Evolutionary conservation across 2,113 vertebrate genomes (phyloP).

Genomic region (Megaceryle maxima): DNA sequence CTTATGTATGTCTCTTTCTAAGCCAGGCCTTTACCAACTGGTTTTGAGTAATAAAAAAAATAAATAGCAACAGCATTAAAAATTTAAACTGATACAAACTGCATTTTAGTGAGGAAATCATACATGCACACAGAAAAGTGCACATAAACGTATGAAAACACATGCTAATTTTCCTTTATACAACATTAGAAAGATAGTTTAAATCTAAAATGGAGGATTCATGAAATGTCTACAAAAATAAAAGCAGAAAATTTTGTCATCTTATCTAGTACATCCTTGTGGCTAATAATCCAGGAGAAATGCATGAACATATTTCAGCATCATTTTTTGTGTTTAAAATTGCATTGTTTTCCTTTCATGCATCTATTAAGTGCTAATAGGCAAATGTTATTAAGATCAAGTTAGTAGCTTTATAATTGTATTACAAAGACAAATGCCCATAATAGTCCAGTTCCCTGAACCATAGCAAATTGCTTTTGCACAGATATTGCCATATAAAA

Average conservation of each 20-base stretch:
- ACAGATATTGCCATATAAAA: slow-evolving; percentile 52
- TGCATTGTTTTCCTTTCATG: slow-evolving; percentile 48
- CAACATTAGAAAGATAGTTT: background rate
- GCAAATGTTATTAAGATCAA: slow-evolving; percentile 67
- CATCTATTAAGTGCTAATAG: slow-evolving; percentile 31
- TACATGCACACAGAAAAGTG: background rate
- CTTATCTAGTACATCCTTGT: background rate
- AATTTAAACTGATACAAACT: background rate
- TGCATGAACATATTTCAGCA: background rate
- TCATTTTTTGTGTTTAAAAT: slow-evolving; percentile 29
- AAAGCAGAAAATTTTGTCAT: background rate
- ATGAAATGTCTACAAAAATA: background rate
- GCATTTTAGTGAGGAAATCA: background rate
- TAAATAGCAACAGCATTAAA: background rate
- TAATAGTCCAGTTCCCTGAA: slow-evolving; percentile 53
- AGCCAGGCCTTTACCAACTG: background rate
- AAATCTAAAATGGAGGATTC: slow-evolving; percentile 11
- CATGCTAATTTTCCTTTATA: background rate
- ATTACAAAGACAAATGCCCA: slow-evolving; percentile 66
- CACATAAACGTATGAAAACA: background rate
- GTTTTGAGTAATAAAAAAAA: background rate
- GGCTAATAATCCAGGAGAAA: background rate
- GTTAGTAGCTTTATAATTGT: slow-evolving; percentile 59
- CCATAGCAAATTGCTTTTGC: slow-evolving; percentile 55
- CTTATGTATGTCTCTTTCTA: background rate